These are phyloP conservation scores for Nemopilema nomurai DNA, from an alignment of 30 jellyfish, hydroid and myxozoan species.

Conservation along the genomic window DNA sequence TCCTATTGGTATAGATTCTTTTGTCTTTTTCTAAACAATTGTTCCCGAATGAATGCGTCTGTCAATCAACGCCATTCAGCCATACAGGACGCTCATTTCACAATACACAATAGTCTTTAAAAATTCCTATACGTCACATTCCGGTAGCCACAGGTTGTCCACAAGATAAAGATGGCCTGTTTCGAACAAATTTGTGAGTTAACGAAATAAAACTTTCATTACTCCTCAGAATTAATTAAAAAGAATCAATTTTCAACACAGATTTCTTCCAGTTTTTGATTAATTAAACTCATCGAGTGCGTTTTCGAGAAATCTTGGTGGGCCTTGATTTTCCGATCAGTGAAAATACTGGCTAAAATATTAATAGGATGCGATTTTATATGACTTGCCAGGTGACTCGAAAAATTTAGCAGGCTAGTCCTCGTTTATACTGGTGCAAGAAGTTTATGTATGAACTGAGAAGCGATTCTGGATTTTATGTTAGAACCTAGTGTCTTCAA, in stretches of 20 bases:
- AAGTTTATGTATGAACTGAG: background rate
- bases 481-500: background rate
- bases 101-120: conserved; percentile 11
- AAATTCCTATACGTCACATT: conserved; percentile 13
- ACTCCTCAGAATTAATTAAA: background rate
- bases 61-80: conserved; percentile 81
- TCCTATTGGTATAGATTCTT: conserved; percentile 59
- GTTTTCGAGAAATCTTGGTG: too few relatives aligned
- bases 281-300: too few relatives aligned
- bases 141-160: conserved; percentile 43
- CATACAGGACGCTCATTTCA: conserved; percentile 39
- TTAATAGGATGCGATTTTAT: background rate
- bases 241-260: background rate
- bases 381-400: background rate
- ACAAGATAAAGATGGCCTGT: background rate
- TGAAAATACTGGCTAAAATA: background rate
- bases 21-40: conserved; percentile 51
- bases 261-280: background rate
- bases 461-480: background rate
- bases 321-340: background rate
- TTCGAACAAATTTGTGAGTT: background rate
- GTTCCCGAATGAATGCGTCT: conserved; percentile 47
- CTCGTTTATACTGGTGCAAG: background rate
- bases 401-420: background rate
- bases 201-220: background rate